Conservation (phyloP, 2,888 invertebrate species). For the Eilema sororculum region DNA sequence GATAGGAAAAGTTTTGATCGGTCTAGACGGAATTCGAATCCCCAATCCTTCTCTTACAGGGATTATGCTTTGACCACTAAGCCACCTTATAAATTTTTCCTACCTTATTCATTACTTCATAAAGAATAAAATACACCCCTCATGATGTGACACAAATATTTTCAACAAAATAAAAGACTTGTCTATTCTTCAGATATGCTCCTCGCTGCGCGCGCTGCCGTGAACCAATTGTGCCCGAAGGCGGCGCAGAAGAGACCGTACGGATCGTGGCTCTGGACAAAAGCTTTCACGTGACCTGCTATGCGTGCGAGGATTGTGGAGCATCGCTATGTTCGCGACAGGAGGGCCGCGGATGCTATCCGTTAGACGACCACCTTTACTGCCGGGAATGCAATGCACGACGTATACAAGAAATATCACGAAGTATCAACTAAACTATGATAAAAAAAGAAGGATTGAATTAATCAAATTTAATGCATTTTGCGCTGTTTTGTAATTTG, state of each 20-base stretch:
- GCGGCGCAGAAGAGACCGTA: conserved; percentile 98
- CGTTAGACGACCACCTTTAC: conserved; percentile 97
- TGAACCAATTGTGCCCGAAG: conserved; percentile 98
- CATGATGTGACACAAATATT: no score
- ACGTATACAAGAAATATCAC: conserved; percentile 95
- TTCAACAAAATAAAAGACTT: background rate
- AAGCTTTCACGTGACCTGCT: conserved; percentile 98
- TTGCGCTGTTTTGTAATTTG: background rate
- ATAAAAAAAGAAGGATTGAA: background rate
- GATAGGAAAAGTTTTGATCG: no score
- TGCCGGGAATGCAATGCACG: conserved; percentile 98
- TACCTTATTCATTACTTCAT: no score
- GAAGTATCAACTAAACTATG: conserved; percentile 75
- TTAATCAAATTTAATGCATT: background rate
- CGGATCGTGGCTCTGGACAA: conserved; percentile 98
- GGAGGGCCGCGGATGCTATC: conserved; percentile 98
- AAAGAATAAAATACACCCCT: no score
- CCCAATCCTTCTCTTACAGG: no score
- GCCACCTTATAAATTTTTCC: no score
- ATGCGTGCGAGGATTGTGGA: conserved; percentile 98
- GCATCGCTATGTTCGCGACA: conserved; percentile 96
- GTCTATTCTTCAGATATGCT: conserved; percentile 89
- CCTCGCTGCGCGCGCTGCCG: conserved; percentile 98
- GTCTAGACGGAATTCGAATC: no score
- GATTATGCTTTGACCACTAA: no score